A percentile compares a stretch with the other conserved stretches of the same genome.
Evolutionary conservation across 2,888 invertebrate genomes (phyloP).

Genomic region (Drosophila nr. perissopoda): DNA sequence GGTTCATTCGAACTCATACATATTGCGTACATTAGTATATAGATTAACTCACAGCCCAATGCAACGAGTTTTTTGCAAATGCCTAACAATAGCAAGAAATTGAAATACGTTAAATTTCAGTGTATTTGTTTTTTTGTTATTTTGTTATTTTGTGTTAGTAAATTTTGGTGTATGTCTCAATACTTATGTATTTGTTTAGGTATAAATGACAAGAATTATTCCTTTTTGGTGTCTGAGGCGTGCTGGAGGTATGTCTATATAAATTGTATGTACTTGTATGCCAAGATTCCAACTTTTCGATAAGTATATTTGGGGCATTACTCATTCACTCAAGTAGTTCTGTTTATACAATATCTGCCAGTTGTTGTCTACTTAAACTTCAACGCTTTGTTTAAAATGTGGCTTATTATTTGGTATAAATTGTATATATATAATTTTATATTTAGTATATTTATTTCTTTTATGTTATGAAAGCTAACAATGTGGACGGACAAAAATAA

Average conservation of each 20-base stretch:
- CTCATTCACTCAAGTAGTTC: slow-evolving; percentile 15
- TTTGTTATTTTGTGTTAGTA: slow-evolving; percentile 2
- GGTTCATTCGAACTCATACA: slow-evolving; percentile 5
- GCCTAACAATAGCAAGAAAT: slow-evolving; percentile 38
- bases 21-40: slow-evolving; percentile 36
- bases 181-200: slow-evolving; percentile 11
- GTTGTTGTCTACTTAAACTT: slow-evolving; percentile 34
- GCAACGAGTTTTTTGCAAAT: slow-evolving; percentile 56
- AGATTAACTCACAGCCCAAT: slow-evolving; percentile 72
- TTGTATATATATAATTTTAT: slow-evolving; percentile 55
- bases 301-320: slow-evolving; percentile 15
- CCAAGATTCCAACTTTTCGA: slow-evolving; percentile 20
- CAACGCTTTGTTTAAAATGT: slow-evolving; percentile 30
- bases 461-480: slow-evolving; percentile 84
- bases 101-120: slow-evolving; percentile 13
- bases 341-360: slow-evolving; percentile 15
- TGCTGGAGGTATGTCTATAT: slow-evolving; percentile 71
- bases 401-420: slow-evolving; percentile 32
- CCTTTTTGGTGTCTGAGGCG: slow-evolving; percentile 51
- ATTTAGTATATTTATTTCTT: slow-evolving; percentile 43
- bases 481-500: slow-evolving; percentile 85
- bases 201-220: slow-evolving; percentile 42
- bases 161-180: slow-evolving; percentile 7
- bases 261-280: slow-evolving; percentile 47
- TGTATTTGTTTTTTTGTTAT: slow-evolving; percentile 11